Base-by-base conservation (phyloP, 2,888 invertebrate species). In the Amphipyra berbera region DNA sequence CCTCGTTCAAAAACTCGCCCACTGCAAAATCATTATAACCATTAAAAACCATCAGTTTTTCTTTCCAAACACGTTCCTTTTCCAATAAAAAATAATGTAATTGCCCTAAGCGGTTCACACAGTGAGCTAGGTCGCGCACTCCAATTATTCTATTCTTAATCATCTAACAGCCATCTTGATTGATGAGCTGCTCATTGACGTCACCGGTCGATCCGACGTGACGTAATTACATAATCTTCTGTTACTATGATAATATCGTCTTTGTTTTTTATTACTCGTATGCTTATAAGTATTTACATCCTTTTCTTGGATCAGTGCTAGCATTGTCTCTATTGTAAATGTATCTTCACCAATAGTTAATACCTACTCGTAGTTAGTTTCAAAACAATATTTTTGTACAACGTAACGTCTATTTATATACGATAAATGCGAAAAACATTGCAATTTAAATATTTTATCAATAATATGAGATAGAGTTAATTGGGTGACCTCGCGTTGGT, bases 401-500 rank as follows among this genome's bases (percentile, higher is more conserved):
- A 40, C 50, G 47, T 61, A 57, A 53, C 45, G 12, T 68, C 65
- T 76, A 79, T 72, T 72, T 73, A 72, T 76, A 73, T 53, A 41
- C 61, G 77, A 79, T 78, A 63, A 73, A 63, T 45, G 49, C 45
- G 76, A 77, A 78, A 81, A 81, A 81, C 75, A 80, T 77, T 73
- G 76, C 77, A 70, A 75, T 73, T 70, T 78, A 67, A 68, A 64
- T 13, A 54, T 47, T 58, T 79, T 79, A 78, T 79, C 75, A 77
- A 67, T 59, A 61, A 49, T 45, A 10, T 45, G 66, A 76, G 73
- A 72, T 74, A 63, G 54, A 70, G 76, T 81, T 84, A 84, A 82
- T 84, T 79, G 74, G 76, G 75, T 79, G 83, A 81, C 80, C 83
- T 77, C 79, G 63, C 68, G 38, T 27, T 40, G 59, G 53, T 44